A percentile compares a stretch with the other conserved stretches of the same genome.
Evolutionary conservation across 2,797 vertebrate genomes (phyloP).

Genomic region (Chanos chanos): DNA sequence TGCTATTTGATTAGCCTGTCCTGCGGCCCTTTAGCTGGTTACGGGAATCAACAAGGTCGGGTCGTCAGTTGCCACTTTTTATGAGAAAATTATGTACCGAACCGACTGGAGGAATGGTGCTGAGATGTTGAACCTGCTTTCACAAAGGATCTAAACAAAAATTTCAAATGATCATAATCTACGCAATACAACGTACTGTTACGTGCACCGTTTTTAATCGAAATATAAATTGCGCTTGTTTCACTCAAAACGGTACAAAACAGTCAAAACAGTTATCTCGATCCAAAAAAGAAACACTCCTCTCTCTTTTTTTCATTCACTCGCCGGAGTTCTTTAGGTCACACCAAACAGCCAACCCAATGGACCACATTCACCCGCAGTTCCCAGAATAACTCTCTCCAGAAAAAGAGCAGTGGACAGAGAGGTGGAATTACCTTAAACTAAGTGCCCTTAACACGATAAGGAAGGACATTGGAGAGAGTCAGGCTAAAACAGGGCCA

Average conservation of each 20-base stretch:
- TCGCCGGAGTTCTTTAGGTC: background rate
- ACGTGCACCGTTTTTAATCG: too few species aligned
- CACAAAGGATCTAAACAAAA: too few species aligned
- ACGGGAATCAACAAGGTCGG: slow-evolving; percentile 23
- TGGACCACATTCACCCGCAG: background rate
- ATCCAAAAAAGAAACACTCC: too few species aligned
- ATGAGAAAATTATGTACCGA: background rate
- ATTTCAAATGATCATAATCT: too few species aligned
- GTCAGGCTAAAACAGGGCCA: background rate
- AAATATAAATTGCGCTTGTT: too few species aligned
- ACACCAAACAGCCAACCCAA: background rate
- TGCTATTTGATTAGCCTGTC: slow-evolving; percentile 28
- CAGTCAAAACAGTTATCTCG: too few species aligned
- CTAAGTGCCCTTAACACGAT: slow-evolving; percentile 6
- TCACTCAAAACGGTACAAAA: too few species aligned
- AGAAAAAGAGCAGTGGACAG: background rate
- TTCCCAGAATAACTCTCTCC: background rate
- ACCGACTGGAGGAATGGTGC: background rate
- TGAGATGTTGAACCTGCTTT: background rate
- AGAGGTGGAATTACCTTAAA: slow-evolving; percentile 14
- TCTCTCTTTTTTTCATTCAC: too few species aligned
- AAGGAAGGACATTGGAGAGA: too few species aligned
- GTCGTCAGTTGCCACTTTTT: slow-evolving; percentile 23
- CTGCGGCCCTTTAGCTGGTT: slow-evolving; percentile 13
- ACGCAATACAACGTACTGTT: too few species aligned